Conservation (phyloP, 2,113 vertebrate genomes). For the Platysternon megacephalum region DNA sequence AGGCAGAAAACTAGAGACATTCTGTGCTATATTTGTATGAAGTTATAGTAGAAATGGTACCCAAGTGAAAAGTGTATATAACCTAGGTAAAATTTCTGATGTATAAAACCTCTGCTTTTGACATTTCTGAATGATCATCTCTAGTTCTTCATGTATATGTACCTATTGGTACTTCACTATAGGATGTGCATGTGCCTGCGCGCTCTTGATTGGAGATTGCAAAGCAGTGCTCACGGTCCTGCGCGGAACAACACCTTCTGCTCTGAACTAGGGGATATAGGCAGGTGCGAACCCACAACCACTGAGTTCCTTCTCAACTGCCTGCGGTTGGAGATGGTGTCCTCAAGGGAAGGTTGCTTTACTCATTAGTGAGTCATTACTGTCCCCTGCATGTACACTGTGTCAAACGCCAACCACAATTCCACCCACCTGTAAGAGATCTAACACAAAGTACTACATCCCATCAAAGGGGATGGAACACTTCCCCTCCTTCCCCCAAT, state of each 20-base stretch:
- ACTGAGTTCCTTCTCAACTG: not conserved
- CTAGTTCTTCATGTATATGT: not conserved
- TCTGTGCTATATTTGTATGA: not conserved
- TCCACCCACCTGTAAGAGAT: too few relatives aligned
- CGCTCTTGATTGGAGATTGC: not conserved
- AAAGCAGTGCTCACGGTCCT: not conserved
- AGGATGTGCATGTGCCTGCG: not conserved
- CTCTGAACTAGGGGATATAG: not conserved
- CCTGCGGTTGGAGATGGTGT: not conserved
- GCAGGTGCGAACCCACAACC: not conserved
- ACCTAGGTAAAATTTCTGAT: not conserved
- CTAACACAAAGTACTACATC: too few relatives aligned
- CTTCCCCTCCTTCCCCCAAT: too few relatives aligned
- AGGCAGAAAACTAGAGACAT: not conserved
- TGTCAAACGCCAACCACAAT: too few relatives aligned
- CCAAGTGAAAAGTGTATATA: not conserved
- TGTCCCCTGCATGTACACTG: not conserved
- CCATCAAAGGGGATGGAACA: too few relatives aligned
- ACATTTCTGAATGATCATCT: not conserved
- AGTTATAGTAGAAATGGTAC: not conserved
- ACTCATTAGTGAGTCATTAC: not conserved
- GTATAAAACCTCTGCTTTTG: rapidly evolving
- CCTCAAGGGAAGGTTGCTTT: not conserved
- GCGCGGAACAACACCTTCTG: not conserved
- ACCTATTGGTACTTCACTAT: too few relatives aligned